A percentile compares a stretch with the other conserved stretches of the same genome.
Evolutionary conservation across 2,888 invertebrate genomes (phyloP).

Genomic region (Sphinx pinastri): DNA sequence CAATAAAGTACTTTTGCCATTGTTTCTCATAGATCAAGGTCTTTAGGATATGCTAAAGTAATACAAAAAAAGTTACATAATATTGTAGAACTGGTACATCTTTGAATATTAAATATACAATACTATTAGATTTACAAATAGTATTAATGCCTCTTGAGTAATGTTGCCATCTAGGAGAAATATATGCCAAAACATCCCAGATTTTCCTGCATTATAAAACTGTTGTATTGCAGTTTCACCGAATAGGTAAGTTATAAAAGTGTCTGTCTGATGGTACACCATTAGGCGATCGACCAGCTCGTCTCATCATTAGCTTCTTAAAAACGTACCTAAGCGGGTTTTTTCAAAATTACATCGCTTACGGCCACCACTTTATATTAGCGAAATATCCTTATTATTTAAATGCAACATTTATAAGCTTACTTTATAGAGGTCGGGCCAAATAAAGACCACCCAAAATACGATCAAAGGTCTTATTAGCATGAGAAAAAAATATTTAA

Average conservation of each 20-base stretch:
- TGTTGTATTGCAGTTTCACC: too few relatives aligned
- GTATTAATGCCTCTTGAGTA: too few relatives aligned
- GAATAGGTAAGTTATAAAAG: too few relatives aligned
- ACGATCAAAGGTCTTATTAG: not conserved
- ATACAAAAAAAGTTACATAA: constrained; percentile 7
- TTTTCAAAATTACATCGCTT: not conserved
- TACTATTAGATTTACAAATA: too few relatives aligned
- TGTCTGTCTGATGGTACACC: too few relatives aligned
- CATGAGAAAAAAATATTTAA: not conserved
- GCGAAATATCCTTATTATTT: not conserved
- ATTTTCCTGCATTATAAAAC: too few relatives aligned
- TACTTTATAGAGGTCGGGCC: constrained; percentile 3
- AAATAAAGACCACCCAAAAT: constrained; percentile 19
- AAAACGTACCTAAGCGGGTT: not conserved
- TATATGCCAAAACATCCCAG: too few relatives aligned
- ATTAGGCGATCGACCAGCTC: too few relatives aligned
- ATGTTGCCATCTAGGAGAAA: too few relatives aligned
- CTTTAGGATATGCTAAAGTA: constrained; percentile 30
- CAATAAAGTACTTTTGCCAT: constrained; percentile 40
- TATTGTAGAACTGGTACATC: not conserved
- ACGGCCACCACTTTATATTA: not conserved
- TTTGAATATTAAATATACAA: not conserved
- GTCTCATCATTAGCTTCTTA: too few relatives aligned
- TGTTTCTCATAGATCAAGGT: constrained; percentile 45
- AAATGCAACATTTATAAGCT: not conserved